Conservation (phyloP, 2,797 vertebrate species). For the Phaenicophaeus curvirostris region DNA sequence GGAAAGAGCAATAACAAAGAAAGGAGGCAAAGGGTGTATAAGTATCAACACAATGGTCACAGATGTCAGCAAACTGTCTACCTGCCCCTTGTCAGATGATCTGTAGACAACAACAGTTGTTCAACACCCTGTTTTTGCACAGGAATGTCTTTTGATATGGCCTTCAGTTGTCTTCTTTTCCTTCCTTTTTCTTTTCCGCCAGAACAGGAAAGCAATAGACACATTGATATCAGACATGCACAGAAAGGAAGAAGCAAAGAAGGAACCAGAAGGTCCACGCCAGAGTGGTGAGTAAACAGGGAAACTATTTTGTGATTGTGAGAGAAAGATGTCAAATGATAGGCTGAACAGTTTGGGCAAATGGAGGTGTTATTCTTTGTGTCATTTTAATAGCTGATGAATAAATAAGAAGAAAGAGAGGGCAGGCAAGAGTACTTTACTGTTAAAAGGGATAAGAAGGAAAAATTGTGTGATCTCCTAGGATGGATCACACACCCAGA, state of each 20-base stretch:
- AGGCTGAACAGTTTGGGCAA: neutral
- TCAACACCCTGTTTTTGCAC: neutral
- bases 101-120: neutral
- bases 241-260: neutral
- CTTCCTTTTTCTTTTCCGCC: neutral
- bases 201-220: neutral
- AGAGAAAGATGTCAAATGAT: conserved; percentile 16
- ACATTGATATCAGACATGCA: neutral
- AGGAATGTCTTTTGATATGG: neutral
- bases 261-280: neutral
- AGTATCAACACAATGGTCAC: neutral
- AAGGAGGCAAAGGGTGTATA: neutral
- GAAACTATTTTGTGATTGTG: neutral
- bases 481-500: conserved; percentile 27
- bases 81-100: neutral
- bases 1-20: neutral
- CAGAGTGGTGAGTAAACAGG: neutral
- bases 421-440: neutral
- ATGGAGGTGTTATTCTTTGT: neutral
- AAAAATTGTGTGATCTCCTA: conserved; percentile 27
- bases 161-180: neutral
- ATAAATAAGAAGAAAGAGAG: conserved; percentile 7
- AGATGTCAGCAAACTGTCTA: neutral
- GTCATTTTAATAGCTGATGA: neutral
- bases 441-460: neutral